These are phyloP conservation scores for Origma solitaria DNA, from an alignment of 2,113 vertebrate genomes.

Conservation along the genomic window DNA sequence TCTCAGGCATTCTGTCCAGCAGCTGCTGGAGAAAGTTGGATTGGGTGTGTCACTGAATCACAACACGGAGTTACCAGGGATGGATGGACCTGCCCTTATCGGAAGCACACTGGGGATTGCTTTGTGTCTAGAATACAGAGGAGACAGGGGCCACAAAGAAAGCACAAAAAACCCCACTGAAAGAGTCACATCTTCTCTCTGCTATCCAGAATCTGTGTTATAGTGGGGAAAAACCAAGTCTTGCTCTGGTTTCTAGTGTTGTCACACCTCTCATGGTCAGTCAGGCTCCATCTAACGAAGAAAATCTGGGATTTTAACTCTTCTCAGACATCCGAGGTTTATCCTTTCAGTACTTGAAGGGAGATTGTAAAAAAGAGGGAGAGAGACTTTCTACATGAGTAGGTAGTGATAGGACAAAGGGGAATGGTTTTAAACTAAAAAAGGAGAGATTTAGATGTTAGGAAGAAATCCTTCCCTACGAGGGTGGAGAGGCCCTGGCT, in stretches of 20 bases:
- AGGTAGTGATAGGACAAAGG: not conserved
- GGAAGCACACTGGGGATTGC: not conserved
- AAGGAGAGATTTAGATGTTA: not conserved
- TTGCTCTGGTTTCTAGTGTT: not conserved
- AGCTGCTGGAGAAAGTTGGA: not conserved
- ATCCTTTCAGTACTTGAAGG: not conserved
- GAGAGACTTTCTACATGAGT: not conserved
- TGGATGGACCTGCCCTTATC: constrained; percentile 12
- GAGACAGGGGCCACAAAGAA: not conserved
- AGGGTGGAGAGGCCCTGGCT: rapidly evolving
- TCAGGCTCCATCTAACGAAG: not conserved
- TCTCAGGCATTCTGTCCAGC: not conserved
- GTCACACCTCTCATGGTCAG: not conserved
- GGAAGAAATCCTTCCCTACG: not conserved
- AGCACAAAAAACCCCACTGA: not conserved
- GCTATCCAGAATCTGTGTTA: not conserved
- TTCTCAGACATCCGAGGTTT: not conserved
- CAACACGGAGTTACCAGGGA: not conserved
- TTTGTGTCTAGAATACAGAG: not conserved
- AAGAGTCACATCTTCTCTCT: not conserved
- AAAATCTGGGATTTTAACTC: not conserved
- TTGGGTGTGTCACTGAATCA: not conserved
- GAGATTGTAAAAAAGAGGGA: not conserved
- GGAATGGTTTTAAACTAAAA: not conserved
- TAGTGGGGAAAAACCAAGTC: not conserved